These are phyloP conservation scores for Arctocebus calabarensis DNA, from an alignment of 2,797 vertebrate genomes.

Conservation along the genomic window DNA sequence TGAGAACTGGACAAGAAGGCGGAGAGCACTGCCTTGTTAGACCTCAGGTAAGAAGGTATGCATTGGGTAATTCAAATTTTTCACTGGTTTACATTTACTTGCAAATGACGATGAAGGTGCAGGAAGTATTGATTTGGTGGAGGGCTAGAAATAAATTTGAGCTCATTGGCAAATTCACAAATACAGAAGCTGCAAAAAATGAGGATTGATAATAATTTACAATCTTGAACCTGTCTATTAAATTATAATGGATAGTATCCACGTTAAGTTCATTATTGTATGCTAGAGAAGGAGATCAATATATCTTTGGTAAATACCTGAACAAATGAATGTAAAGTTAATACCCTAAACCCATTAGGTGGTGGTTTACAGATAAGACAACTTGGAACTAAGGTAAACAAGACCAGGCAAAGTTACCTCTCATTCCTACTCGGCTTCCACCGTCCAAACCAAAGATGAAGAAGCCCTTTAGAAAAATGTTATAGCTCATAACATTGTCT, in stretches of 20 bases:
- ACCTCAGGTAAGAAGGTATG: neutral
- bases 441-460: conserved; percentile 8
- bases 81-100: neutral
- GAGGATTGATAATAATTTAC: neutral
- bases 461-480: neutral
- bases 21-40: neutral
- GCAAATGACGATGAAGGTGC: neutral
- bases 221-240: neutral
- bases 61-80: neutral
- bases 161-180: neutral
- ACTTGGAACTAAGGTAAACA: neutral
- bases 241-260: neutral
- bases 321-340: neutral
- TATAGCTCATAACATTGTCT: neutral
- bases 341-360: neutral
- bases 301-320: neutral
- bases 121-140: neutral
- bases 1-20: neutral
- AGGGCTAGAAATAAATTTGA: neutral
- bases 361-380: conserved; percentile 1
- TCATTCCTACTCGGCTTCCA: neutral
- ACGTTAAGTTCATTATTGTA: neutral
- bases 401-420: neutral
- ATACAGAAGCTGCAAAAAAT: neutral
- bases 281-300: neutral